These are phyloP conservation scores for Tetragonula clypearis DNA, from an alignment of 1,140 invertebrate species.

Conservation along the genomic window DNA sequence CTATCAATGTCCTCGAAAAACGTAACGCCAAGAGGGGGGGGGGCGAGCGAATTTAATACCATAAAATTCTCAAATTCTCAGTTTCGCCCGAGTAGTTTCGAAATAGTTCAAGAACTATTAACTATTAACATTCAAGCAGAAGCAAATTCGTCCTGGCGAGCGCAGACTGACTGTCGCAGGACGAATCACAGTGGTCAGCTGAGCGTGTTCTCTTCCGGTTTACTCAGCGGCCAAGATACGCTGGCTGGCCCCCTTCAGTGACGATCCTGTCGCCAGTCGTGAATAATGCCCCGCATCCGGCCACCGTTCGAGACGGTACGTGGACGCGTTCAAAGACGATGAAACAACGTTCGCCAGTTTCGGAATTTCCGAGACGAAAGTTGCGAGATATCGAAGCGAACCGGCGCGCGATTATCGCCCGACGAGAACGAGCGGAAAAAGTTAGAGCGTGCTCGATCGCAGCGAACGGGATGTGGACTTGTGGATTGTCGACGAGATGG, in stretches of 20 bases:
- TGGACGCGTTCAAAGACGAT: constrained; percentile 35
- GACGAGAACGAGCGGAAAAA: neutral
- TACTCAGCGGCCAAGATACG: constrained; percentile 71
- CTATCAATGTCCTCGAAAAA: too few relatives aligned
- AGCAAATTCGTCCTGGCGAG: too few relatives aligned
- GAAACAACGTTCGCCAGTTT: constrained; percentile 10
- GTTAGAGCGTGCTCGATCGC: too few relatives aligned
- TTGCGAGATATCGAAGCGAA: neutral
- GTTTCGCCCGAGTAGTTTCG: too few relatives aligned
- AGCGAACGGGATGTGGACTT: too few relatives aligned
- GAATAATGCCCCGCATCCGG: constrained; percentile 71
- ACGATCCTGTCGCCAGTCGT: constrained; percentile 69
- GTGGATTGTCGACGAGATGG: neutral
- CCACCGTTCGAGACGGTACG: constrained; percentile 45
- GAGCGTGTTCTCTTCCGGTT: constrained; percentile 79
- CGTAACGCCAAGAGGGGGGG: too few relatives aligned
- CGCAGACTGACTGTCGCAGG: constrained; percentile 51
- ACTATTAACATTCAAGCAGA: too few relatives aligned
- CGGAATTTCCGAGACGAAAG: neutral
- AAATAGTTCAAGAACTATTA: too few relatives aligned
- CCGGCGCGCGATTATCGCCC: too few relatives aligned
- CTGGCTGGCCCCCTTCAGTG: constrained; percentile 69
- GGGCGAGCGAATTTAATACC: too few relatives aligned
- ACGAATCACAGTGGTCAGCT: constrained; percentile 64
- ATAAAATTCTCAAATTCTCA: too few relatives aligned